Evolutionary conservation across 2,113 vertebrate species (phyloP), one percentile per base, ranked within the genome.

Genomic region (Ailuropoda melanoleuca): DNA sequence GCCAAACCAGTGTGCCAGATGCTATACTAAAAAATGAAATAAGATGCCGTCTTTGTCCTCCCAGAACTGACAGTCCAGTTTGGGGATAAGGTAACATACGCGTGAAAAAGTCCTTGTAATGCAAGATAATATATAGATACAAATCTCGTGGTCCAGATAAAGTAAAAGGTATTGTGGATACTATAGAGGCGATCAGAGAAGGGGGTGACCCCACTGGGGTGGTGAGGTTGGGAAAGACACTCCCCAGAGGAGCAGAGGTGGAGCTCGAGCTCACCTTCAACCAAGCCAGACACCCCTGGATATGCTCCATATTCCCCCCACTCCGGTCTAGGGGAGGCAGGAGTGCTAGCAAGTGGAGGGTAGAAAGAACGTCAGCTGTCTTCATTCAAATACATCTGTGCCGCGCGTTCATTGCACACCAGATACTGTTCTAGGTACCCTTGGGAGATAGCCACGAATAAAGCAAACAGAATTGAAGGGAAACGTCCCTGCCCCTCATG

Each of bases 1-100:
- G 60, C 39, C 58, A 88, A 84, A 29, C 70, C 43, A 72, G 13
- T 21, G 58, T 88, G 34, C 50, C 50, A 75, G 37, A 12, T 83
- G 39, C 53, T 78, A 55, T 48, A 66, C 14, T 50, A 24, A 84
- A 77, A 96, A 85, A 90, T 19, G 68, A 77, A 56, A 37, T 60
- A 55, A 92, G 50, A 39, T 37, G 70, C 13, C 0, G 4, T 64
- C 8, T 85, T 85, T 95, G 84, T 23, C 53, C 4, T n/a, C 10
- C 58, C 50, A 56, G 29, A 72, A 70, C 13, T 31, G 78, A 78
- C 0, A 39, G 37, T 39, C 78, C 34, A 9, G 5, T 39, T 62
- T 85, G 53, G 23, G 9, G 68, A 53, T 70, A 78, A 68, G 4
- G 6, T 46, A 64, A 48, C 17, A 60, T 8, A 48, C 2, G 24